phyloP scores from a whole-genome alignment of 2,888 invertebrate species.

The Xanthorhoe spadicearia region DNA sequence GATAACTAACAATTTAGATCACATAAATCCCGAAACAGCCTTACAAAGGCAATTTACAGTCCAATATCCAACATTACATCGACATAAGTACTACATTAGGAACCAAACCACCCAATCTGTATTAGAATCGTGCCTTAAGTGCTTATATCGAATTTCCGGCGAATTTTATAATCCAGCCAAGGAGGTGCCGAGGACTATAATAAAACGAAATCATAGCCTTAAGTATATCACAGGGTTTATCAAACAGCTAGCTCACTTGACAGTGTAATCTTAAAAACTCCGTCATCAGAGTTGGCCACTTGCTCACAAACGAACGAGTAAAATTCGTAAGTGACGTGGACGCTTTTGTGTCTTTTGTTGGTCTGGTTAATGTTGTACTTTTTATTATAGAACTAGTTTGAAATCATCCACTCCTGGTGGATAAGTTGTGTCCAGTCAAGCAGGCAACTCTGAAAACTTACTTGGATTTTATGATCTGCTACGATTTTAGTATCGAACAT shows the following conservation, averaged over 20 bases:
- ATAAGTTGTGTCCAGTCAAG: too few species aligned
- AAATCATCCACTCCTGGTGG: too few species aligned
- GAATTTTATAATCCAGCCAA: conserved; percentile 43
- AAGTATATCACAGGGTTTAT: conserved; percentile 4
- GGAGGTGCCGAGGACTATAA: conserved; percentile 47
- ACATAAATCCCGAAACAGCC: conserved; percentile 20
- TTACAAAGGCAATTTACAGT: conserved; percentile 18
- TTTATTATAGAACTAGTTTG: too few species aligned
- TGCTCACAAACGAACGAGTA: too few species aligned
- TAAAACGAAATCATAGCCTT: conserved; percentile 45
- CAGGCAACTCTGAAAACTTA: too few species aligned
- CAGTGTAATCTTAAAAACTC: too few species aligned
- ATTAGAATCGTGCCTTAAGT: conserved; percentile 38
- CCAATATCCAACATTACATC: conserved; percentile 29
- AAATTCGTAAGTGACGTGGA: too few species aligned
- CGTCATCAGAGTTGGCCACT: too few species aligned
- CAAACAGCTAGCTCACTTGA: conserved; percentile 7
- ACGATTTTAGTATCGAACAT: too few species aligned
- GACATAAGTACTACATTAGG: conserved; percentile 20
- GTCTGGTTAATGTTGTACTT: too few species aligned
- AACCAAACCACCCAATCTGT: conserved; percentile 36
- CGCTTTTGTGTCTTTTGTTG: too few species aligned
- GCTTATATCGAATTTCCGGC: conserved; percentile 45
- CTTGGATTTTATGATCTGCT: too few species aligned
- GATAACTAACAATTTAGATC: conserved; percentile 7